phyloP scores from a whole-genome alignment of 2,113 vertebrate genomes.

The Gavia stellata region DNA sequence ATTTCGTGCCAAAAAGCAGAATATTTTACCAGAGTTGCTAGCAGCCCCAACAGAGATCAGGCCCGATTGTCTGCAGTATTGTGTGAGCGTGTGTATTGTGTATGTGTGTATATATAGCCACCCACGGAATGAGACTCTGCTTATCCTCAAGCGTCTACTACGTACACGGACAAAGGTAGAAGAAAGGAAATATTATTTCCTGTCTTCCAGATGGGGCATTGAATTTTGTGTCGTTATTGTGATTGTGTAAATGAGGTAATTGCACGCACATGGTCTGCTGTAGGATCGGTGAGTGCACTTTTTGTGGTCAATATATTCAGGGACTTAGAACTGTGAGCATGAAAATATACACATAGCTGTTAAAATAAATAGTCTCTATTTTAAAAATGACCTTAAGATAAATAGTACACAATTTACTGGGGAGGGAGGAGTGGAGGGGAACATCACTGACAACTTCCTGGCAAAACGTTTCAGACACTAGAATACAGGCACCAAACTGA shows the following conservation, averaged over 20 bases:
- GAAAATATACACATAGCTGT: not conserved
- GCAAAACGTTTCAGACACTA: not conserved
- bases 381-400: not conserved
- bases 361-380: not conserved
- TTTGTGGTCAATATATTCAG: not conserved
- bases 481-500: not conserved
- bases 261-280: not conserved
- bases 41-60: not conserved
- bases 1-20: not conserved
- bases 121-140: not conserved
- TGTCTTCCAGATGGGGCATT: constrained; percentile 11
- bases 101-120: not conserved
- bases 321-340: not conserved
- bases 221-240: constrained; percentile 5
- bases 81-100: not conserved
- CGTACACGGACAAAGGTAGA: not conserved
- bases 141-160: not conserved
- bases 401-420: not conserved
- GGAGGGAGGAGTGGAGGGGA: not conserved
- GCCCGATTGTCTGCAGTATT: not conserved
- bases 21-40: not conserved
- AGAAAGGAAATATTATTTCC: constrained; percentile 43
- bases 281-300: not conserved
- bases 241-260: constrained; percentile 15
- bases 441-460: not conserved